Percentiles rank a stretch among this genome's conserved stretches.
Conservation (phyloP, 1,140 invertebrate genomes). For the Drosophila prosaltans region DNA sequence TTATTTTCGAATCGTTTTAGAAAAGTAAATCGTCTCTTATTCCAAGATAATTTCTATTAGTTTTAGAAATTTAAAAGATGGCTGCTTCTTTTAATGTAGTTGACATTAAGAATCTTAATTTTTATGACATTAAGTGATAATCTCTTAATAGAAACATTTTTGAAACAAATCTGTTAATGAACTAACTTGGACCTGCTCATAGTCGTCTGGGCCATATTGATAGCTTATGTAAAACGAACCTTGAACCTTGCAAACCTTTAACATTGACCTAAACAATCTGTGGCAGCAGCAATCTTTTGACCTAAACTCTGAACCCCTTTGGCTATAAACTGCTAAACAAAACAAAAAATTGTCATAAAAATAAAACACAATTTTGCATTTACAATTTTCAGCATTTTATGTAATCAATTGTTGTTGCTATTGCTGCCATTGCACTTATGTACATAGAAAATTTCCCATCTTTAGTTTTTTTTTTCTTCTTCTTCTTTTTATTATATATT, state of each 20-base stretch:
- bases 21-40: too few relatives aligned
- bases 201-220: neutral
- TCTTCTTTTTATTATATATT: neutral
- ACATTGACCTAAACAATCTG: neutral
- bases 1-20: too few relatives aligned
- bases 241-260: neutral
- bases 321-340: neutral
- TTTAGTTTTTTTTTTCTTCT: neutral
- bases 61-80: too few relatives aligned
- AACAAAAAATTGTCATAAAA: neutral
- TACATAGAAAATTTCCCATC: neutral
- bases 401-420: constrained; percentile 28
- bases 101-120: too few relatives aligned
- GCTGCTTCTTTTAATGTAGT: too few relatives aligned
- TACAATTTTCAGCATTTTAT: neutral
- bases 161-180: too few relatives aligned
- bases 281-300: neutral
- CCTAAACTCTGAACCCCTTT: neutral
- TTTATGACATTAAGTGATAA: too few relatives aligned
- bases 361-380: constrained; percentile 9
- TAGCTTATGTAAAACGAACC: neutral
- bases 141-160: too few relatives aligned
- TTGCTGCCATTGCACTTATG: neutral
- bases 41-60: too few relatives aligned
- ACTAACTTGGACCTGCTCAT: too few relatives aligned